Base-by-base conservation (phyloP, 2,113 vertebrate genomes). In the Tringa solitaria region DNA sequence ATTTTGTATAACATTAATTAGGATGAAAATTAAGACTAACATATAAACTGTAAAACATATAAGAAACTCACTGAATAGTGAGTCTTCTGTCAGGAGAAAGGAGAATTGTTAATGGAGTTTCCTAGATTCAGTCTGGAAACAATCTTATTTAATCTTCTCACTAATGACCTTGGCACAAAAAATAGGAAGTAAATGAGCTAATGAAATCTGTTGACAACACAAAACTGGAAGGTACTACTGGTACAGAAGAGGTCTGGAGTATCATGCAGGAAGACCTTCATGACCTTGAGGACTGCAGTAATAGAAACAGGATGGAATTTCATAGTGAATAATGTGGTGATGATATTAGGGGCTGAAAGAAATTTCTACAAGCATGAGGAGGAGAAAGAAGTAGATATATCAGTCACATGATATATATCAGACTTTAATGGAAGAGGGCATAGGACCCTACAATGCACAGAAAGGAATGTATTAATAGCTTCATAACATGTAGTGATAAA, bases 131-230 rank as follows among this genome's bases (percentile, higher is more conserved):
- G 51, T 78, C 46, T 81, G 37, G 60, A 46, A 95, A 72, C 46
- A 75, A 60, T 46, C 69, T 94, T 94, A 91, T 72, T 95, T 92
- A 90, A 94, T 90, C 33, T 93, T 86, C 54, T 78, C 86, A 39
- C 78, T 92, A 90, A 90, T 70, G 51, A 94, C 67, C 76, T 95
- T 84, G 76, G 37, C 84, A 87, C 39, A 93, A 87, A 89, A 93
- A 46, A 56, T 24, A 84, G 65, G 65, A 92, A 60, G 56, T 84
- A 78, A 87, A 81, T 60, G 64, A 92, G 56, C 41, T 59, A 74
- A 72, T 64, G 73, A 92, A 93, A 89, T 63, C 48, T 81, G 60
- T 80, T 89, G 56, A 81, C 27, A 81, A 59, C n/a, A 81, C 50
- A 82, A 59, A 84, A 61, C 22, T 84, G 51, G 68, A 81, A 89